Evolutionary conservation across 1,140 invertebrate species (phyloP).

Genomic region (Drosophila saltans): DNA sequence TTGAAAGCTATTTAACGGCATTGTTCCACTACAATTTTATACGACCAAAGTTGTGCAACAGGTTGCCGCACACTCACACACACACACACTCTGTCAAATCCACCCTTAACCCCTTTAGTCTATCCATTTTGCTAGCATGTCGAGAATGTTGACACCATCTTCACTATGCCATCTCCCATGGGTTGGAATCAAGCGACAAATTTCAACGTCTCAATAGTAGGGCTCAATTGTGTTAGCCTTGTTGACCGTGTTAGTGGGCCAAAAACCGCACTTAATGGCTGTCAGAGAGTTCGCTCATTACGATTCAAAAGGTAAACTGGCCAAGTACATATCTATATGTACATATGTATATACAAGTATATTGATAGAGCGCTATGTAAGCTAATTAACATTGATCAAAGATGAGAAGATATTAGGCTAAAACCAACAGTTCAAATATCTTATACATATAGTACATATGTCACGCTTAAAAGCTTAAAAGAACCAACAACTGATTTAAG

Average conservation of each 20-base stretch:
- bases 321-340: too few species aligned
- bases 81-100: background rate
- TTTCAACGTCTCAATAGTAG: conserved; percentile 1
- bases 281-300: background rate
- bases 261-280: background rate
- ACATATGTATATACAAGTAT: too few species aligned
- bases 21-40: conserved; percentile 7
- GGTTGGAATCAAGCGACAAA: background rate
- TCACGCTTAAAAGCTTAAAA: background rate
- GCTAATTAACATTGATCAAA: too few species aligned
- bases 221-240: background rate
- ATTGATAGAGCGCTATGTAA: too few species aligned
- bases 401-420: background rate
- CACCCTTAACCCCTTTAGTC: too few species aligned
- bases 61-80: background rate
- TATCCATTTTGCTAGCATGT: too few species aligned
- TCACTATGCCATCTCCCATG: background rate
- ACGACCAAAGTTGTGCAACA: background rate
- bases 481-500: background rate
- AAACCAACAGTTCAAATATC: too few species aligned
- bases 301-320: background rate
- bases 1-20: conserved; percentile 2
- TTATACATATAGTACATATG: background rate
- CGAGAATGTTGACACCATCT: conserved; percentile 8
- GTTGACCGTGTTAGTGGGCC: background rate